These are phyloP conservation scores for Habrosyne pyritoides DNA, from an alignment of 2,888 invertebrate genomes.

Conservation along the genomic window DNA sequence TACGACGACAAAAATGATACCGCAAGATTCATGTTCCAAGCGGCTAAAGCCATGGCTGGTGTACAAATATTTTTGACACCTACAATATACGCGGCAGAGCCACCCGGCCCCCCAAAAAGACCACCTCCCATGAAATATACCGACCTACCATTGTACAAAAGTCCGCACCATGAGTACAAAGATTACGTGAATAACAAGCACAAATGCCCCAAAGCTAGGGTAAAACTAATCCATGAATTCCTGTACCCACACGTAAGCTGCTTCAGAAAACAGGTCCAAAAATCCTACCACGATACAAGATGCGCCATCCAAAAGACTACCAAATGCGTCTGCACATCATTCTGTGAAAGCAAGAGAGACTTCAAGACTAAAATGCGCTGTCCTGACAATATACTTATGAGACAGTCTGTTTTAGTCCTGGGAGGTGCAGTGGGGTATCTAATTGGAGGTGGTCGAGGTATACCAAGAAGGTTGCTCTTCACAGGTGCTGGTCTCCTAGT, in stretches of 20 bases:
- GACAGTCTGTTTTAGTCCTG: conserved; percentile 39
- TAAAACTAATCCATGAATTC: conserved; percentile 47
- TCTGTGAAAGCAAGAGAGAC: conserved; percentile 29
- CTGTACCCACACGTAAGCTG: conserved; percentile 49
- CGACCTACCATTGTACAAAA: conserved; percentile 59
- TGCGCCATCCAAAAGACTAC: conserved; percentile 21
- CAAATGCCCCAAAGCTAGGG: conserved; percentile 45
- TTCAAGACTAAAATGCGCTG: conserved; percentile 48
- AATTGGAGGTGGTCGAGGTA: conserved; percentile 20
- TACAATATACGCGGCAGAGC: conserved; percentile 40
- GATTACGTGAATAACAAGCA: conserved; percentile 38
- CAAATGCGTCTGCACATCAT: conserved; percentile 14
- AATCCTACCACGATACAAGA: conserved; percentile 21
- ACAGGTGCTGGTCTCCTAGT: conserved; percentile 44
- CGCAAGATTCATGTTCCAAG: conserved; percentile 54
- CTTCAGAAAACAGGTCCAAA: conserved; percentile 26
- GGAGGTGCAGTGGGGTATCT: conserved; percentile 44
- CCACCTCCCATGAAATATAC: conserved; percentile 64
- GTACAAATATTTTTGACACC: conserved; percentile 48
- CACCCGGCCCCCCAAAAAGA: conserved; percentile 36
- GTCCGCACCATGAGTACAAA: conserved; percentile 61
- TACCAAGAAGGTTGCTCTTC: conserved; percentile 38
- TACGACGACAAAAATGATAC: conserved; percentile 51
- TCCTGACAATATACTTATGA: conserved; percentile 38
- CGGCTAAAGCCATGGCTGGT: conserved; percentile 44